Evolutionary conservation across 2,888 invertebrate species (phyloP).

Genomic region (Cephalotes varians): DNA sequence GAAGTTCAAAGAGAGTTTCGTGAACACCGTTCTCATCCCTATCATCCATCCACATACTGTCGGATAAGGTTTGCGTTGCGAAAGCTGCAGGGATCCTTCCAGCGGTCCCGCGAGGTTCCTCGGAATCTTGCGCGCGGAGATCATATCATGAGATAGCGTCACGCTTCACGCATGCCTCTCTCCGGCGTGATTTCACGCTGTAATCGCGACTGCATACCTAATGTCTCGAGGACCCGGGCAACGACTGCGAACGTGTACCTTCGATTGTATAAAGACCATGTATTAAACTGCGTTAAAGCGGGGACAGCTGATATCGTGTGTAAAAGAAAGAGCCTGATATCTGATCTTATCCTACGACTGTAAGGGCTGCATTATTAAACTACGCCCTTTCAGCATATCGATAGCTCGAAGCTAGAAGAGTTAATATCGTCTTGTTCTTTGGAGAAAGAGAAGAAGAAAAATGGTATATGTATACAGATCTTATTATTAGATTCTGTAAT

Average conservation of each 20-base stretch:
- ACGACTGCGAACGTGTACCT: not conserved
- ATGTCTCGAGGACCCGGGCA: not conserved
- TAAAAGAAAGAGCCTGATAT: constrained; percentile 4
- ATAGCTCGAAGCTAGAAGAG: constrained; percentile 13
- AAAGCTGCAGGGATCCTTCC: constrained; percentile 6
- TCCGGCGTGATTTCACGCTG: constrained; percentile 22
- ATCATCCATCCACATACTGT: not conserved
- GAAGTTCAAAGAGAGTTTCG: constrained; percentile 47
- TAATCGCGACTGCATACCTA: constrained; percentile 9
- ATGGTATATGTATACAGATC: not conserved
- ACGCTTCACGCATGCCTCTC: constrained; percentile 7
- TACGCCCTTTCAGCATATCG: not conserved
- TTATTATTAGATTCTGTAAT: constrained; percentile 12
- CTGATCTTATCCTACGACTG: not conserved
- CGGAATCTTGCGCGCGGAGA: constrained; percentile 28
- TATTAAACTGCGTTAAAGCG: not conserved
- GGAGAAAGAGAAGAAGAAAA: not conserved
- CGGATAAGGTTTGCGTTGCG: constrained; percentile 31
- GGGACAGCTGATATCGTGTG: not conserved
- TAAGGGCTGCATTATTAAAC: constrained; percentile 2
- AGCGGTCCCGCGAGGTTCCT: not conserved
- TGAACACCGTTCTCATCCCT: not conserved
- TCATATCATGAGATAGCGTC: constrained; percentile 1
- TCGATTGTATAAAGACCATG: not conserved
- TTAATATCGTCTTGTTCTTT: constrained; percentile 10